Conservation (phyloP, 2,888 invertebrate species). For the Pardosa pseudoannulata region DNA sequence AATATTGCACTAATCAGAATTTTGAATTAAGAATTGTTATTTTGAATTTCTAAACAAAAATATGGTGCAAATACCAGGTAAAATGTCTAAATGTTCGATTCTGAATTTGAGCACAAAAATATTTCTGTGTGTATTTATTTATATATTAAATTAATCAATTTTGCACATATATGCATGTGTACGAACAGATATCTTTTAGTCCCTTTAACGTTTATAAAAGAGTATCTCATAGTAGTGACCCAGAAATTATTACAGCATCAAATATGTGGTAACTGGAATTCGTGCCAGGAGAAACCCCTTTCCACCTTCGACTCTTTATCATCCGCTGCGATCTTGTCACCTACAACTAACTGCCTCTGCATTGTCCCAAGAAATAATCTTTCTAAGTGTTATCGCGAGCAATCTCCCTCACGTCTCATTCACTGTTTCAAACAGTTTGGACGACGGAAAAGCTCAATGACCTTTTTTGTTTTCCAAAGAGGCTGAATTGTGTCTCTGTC, state of each 20-base stretch:
- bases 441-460: not conserved
- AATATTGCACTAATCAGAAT: too few species aligned
- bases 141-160: too few species aligned
- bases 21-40: too few species aligned
- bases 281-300: not conserved
- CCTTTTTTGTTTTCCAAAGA: not conserved
- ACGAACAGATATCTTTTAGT: too few species aligned
- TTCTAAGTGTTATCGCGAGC: not conserved
- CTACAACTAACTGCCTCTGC: not conserved
- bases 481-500: not conserved
- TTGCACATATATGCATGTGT: too few species aligned
- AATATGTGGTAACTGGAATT: not conserved
- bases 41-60: too few species aligned
- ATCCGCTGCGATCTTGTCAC: not conserved
- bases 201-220: too few species aligned
- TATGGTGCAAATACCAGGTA: too few species aligned
- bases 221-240: not conserved
- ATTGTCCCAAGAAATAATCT: not conserved
- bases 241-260: not conserved
- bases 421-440: not conserved
- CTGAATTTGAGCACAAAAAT: too few species aligned
- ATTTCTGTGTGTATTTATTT: too few species aligned
- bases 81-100: too few species aligned
- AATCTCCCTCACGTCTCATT: not conserved
- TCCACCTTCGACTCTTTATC: not conserved